Conservation (phyloP, 2,888 invertebrate genomes). For the Ditula angustiorana region DNA sequence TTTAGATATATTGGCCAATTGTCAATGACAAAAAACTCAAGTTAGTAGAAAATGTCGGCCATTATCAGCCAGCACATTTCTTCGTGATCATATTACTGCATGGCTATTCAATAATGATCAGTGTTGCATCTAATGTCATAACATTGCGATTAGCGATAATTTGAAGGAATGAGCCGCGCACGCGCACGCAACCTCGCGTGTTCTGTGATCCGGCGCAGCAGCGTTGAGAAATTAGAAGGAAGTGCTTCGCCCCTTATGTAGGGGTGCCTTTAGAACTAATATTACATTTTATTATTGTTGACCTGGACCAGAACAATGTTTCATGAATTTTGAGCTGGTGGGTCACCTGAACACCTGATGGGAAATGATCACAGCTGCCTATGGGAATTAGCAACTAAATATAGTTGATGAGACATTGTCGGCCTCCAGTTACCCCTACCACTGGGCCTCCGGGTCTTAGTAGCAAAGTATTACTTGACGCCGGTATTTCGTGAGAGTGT, state of each 20-base stretch:
- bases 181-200: constrained; percentile 52
- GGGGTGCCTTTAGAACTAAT: constrained; percentile 39
- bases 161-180: constrained; percentile 33
- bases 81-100: constrained; percentile 27
- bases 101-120: constrained; percentile 39
- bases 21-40: background rate
- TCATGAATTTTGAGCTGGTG: no score
- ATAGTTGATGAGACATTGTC: no score
- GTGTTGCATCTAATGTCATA: constrained; percentile 44
- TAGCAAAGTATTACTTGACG: no score
- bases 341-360: no score
- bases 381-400: no score
- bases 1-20: background rate
- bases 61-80: constrained; percentile 22
- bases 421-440: no score
- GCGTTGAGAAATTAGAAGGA: constrained; percentile 53
- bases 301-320: no score
- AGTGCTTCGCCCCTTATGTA: constrained; percentile 44
- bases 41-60: constrained; percentile 8
- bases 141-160: constrained; percentile 44
- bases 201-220: constrained; percentile 46
- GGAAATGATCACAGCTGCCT: no score
- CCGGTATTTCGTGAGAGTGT: no score
- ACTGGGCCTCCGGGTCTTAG: no score
- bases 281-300: background rate